Evolutionary conservation across 2,113 vertebrate species (phyloP), one percentile per base, ranked within the genome.

Genomic region (Rattus norvegicus): DNA sequence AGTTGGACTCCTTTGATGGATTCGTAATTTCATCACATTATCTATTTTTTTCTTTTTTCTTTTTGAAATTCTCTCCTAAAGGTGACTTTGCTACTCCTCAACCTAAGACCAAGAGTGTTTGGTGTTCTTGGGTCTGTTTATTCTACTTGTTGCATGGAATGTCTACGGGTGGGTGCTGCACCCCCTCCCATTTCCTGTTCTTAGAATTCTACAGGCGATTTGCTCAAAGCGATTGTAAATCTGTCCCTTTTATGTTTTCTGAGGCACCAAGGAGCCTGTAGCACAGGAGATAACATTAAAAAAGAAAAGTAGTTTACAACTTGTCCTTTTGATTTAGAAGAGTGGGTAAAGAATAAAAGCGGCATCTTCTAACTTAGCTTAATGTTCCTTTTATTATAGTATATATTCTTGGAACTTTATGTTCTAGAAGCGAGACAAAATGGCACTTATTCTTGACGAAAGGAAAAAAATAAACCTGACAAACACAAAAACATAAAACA

Each of bases 161-260:
- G 80, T 95, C 80, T 2, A 70, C 83, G 92, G 75, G 87, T 72
- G 63, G 90, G 90, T 61, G 43, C n/a, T 94, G 39, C 20, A 39
- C 49, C 84, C 52, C 63, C 75, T 47, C 54, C 76, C 77, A 92
- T 80, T 97, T 97, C 96, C 95, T 97, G 76, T 94, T 61, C 76
- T 97, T 69, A 79, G 88, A 95, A 77, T 95, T 94, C 84, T 61
- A 94, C 65, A 65, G 88, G 96, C 86, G 61, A 47, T 43, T 89
- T 96, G 54, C 96, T 96, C 22, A 16, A 90, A 88, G 76, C 73
- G 47, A 95, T 87, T 91, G 85, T 97, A 97, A 97, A 95, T 97
- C 87, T 87, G 76, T 28, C 20, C 73, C 90, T 97, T 95, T 96
- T 80, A 93, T 85, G 84, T 94, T 88, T 95, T 73, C 79, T 76